phyloP scores from a whole-genome alignment of 2,113 vertebrate genomes.

The Psilopsiagon aymara region DNA sequence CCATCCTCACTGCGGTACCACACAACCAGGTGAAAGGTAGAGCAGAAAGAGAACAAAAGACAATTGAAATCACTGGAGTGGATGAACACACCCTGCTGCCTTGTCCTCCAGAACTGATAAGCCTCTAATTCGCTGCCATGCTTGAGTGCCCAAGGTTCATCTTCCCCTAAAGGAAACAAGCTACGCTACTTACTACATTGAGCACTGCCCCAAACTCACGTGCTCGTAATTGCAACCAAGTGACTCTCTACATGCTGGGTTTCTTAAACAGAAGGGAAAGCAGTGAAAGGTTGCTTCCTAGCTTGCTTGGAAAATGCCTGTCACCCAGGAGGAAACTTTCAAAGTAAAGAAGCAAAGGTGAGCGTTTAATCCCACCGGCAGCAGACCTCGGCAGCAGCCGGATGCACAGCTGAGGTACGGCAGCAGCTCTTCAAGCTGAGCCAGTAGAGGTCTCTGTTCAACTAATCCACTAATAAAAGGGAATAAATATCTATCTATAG shows the following conservation, averaged over 20 bases:
- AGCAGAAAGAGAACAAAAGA: background rate
- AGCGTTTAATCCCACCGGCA: background rate
- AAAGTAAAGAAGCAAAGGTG: background rate
- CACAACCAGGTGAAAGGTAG: background rate
- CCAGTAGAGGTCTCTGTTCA: constrained; percentile 79
- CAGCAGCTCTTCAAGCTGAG: background rate
- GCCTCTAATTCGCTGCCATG: background rate
- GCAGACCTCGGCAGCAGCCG: fast-evolving
- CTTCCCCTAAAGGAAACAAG: background rate
- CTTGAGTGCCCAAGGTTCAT: background rate
- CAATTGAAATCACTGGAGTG: background rate
- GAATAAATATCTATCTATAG: background rate
- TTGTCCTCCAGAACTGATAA: background rate
- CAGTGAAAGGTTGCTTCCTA: background rate
- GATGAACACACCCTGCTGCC: background rate
- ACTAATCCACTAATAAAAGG: constrained; percentile 41
- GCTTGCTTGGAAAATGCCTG: background rate
- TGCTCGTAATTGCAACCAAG: background rate
- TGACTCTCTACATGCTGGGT: background rate
- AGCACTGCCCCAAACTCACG: background rate
- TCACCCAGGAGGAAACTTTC: background rate
- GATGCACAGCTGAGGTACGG: fast-evolving
- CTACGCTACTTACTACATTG: background rate
- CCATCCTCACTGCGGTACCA: background rate
- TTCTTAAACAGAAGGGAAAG: background rate